A percentile compares a stretch with the other conserved stretches of the same genome.
phyloP scores from a whole-genome alignment of 2,888 invertebrate species.

The Apeira syringaria region DNA sequence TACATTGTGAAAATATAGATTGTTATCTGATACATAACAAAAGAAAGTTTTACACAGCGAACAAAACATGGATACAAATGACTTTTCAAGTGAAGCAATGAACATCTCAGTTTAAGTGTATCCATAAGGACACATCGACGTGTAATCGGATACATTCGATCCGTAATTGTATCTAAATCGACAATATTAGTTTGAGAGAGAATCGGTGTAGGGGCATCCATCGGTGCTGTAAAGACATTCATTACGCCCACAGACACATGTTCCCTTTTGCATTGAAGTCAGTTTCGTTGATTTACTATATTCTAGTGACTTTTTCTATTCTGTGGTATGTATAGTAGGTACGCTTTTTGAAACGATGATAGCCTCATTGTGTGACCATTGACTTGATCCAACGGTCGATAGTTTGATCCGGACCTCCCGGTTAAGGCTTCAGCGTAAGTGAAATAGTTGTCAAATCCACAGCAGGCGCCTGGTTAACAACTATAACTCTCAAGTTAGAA shows the following conservation, averaged over 20 bases:
- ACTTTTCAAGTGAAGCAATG: constrained; percentile 30
- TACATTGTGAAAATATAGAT: too few species aligned
- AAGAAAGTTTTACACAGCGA: background rate
- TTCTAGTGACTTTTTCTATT: too few species aligned
- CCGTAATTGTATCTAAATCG: constrained; percentile 70
- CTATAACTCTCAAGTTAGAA: too few species aligned
- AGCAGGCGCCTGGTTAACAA: too few species aligned
- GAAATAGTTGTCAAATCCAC: too few species aligned
- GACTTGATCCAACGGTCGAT: too few species aligned
- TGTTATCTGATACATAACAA: background rate
- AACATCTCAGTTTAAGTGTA: constrained; percentile 43
- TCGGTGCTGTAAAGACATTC: constrained; percentile 63
- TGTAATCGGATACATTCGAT: constrained; percentile 60
- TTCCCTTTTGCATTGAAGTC: constrained; percentile 13
- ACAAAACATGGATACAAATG: constrained; percentile 7
- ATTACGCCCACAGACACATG: constrained; percentile 53
- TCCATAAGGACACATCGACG: constrained; percentile 36
- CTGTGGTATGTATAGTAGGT: too few species aligned
- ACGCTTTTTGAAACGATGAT: too few species aligned
- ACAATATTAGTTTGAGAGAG: constrained; percentile 60
- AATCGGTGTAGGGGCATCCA: constrained; percentile 48
- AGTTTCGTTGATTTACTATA: too few species aligned
- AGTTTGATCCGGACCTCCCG: too few species aligned
- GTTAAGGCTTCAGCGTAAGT: too few species aligned
- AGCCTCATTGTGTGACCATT: too few species aligned